Percentiles rank a stretch among this genome's conserved stretches.
Conservation (phyloP, 2,113 vertebrate species). For the Salvelinus alpinus region DNA sequence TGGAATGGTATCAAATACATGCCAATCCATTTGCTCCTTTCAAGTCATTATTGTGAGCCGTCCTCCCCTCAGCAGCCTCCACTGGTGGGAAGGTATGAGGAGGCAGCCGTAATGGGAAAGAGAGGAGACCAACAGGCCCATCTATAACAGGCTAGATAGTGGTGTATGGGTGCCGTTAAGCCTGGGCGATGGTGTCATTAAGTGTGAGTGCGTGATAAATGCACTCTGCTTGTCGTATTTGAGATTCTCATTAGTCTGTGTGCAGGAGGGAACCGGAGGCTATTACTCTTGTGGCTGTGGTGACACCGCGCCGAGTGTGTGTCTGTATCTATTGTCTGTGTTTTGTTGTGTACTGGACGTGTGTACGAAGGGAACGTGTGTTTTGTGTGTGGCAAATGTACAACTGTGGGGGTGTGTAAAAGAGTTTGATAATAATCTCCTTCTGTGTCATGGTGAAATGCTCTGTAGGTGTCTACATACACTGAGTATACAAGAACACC, state of each 20-base stretch:
- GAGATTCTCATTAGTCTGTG: constrained; percentile 78
- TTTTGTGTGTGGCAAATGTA: neutral
- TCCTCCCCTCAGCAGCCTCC: too few species aligned
- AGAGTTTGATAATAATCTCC: neutral
- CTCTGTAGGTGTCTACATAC: too few species aligned
- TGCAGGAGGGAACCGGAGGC: constrained; percentile 63
- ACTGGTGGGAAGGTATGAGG: constrained; percentile 20
- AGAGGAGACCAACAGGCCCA: constrained; percentile 38
- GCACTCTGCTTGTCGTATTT: constrained; percentile 73
- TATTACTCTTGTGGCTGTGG: constrained; percentile 67
- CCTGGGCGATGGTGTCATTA: constrained; percentile 62
- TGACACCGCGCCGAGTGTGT: constrained; percentile 49
- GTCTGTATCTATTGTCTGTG: neutral
- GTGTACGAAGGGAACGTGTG: neutral
- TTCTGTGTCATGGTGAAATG: neutral
- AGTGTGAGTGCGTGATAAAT: constrained; percentile 72
- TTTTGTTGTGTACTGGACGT: neutral
- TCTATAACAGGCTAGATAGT: constrained; percentile 45
- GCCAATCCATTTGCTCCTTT: too few species aligned
- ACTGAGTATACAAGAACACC: too few species aligned
- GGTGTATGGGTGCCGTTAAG: constrained; percentile 49
- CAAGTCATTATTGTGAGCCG: too few species aligned
- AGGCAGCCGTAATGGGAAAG: constrained; percentile 35
- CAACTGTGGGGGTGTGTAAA: neutral
- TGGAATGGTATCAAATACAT: too few species aligned